Evolutionary conservation across 2,888 invertebrate genomes (phyloP).

Genomic region (Sturmia bella): DNA sequence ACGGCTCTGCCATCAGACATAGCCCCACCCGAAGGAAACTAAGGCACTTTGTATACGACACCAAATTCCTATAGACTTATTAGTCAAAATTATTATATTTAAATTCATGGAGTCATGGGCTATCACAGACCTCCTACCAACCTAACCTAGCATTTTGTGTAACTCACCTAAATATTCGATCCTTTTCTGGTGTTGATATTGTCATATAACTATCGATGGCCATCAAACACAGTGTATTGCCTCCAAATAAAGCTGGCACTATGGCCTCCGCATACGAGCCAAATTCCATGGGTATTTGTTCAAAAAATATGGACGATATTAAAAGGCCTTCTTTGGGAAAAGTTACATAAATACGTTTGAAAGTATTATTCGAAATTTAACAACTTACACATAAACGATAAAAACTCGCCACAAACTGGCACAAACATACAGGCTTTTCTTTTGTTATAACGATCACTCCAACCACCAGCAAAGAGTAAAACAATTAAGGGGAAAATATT

Average conservation of each 20-base stretch:
- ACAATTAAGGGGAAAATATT: constrained; percentile 81
- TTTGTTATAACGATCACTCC: constrained; percentile 81
- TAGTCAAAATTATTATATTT: background rate
- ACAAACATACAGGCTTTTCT: constrained; percentile 81
- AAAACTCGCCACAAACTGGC: constrained; percentile 79
- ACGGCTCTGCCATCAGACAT: too few species aligned
- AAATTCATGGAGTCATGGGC: too few species aligned
- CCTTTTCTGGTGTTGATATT: constrained; percentile 80
- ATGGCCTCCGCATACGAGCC: constrained; percentile 80
- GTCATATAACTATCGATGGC: constrained; percentile 81
- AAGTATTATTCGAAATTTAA: background rate
- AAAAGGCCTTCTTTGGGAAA: constrained; percentile 76
- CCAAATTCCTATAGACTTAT: too few species aligned
- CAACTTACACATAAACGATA: constrained; percentile 77
- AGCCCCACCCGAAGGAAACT: too few species aligned
- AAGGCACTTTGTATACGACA: too few species aligned
- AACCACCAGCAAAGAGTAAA: constrained; percentile 81
- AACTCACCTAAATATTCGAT: constrained; percentile 78
- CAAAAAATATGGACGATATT: constrained; percentile 80
- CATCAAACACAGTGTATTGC: constrained; percentile 80
- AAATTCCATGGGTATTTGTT: constrained; percentile 80
- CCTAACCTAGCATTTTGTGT: too few species aligned
- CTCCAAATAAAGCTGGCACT: constrained; percentile 80
- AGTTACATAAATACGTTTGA: background rate
- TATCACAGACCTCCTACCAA: too few species aligned